Conservation (phyloP, 1,140 invertebrate species). For the Trachymyrmex septentrionalis region DNA sequence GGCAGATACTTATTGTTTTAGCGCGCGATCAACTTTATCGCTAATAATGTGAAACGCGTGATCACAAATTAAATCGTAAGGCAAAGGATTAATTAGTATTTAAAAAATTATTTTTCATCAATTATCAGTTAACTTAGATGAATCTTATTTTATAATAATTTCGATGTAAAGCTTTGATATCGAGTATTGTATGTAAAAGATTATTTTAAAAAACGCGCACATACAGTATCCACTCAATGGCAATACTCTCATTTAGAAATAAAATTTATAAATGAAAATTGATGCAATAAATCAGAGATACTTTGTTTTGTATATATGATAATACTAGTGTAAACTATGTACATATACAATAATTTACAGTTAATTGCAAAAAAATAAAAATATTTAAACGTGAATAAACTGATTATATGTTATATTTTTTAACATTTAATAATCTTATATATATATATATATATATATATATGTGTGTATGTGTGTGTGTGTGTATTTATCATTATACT, state of each 20-base stretch:
- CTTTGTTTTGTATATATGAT: conserved; percentile 18
- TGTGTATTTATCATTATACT: too few relatives aligned
- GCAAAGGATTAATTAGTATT: not conserved
- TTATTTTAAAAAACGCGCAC: not conserved
- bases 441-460: too few relatives aligned
- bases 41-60: too few relatives aligned
- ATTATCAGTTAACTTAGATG: not conserved
- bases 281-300: conserved; percentile 33
- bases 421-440: too few relatives aligned
- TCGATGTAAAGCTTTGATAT: not conserved
- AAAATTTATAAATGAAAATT: conserved; percentile 7
- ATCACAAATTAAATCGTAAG: too few relatives aligned
- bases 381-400: conserved; percentile 38
- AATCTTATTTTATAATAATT: conserved; percentile 3
- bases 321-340: conserved; percentile 24
- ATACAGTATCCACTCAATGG: not conserved
- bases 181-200: not conserved
- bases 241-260: conserved; percentile 1
- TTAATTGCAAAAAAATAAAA: conserved; percentile 48
- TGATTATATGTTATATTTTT: too few relatives aligned
- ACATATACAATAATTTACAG: conserved; percentile 33
- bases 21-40: too few relatives aligned
- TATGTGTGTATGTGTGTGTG: too few relatives aligned
- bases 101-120: not conserved
- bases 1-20: too few relatives aligned